Evolutionary conservation across 2,797 vertebrate genomes (phyloP).

Genomic region (Erethizon dorsatum): DNA sequence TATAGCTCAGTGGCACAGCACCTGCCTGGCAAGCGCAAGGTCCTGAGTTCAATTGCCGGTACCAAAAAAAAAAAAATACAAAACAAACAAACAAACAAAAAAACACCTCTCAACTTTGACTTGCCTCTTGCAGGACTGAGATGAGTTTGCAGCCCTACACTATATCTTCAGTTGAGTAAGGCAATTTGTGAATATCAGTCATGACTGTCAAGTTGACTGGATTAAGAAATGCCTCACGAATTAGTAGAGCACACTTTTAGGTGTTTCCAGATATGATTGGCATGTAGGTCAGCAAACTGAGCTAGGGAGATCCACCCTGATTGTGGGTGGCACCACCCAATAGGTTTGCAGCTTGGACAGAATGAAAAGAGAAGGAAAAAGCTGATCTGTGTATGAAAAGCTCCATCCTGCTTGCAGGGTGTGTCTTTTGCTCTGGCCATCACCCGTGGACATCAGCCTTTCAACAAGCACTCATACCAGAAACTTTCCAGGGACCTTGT

Average conservation of each 20-base stretch:
- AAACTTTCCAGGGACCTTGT: not conserved
- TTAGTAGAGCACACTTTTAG: not conserved
- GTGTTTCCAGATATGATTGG: not conserved
- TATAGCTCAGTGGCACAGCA: no score
- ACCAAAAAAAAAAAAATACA: no score
- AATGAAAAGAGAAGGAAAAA: not conserved
- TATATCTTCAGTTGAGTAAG: not conserved
- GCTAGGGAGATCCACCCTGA: not conserved
- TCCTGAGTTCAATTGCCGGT: no score
- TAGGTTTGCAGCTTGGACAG: not conserved
- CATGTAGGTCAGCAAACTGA: not conserved
- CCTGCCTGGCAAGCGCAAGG: no score
- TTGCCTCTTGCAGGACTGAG: accelerated
- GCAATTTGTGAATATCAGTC: not conserved
- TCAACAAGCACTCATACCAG: not conserved
- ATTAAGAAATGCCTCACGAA: not conserved
- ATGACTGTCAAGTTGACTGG: not conserved
- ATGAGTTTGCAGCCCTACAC: no score
- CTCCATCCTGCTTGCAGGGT: not conserved
- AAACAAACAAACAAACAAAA: no score
- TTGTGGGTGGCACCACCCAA: not conserved
- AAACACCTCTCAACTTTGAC: not conserved
- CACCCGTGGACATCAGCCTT: not conserved
- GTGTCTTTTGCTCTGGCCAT: not conserved
- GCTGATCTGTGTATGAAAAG: not conserved